Conservation (phyloP, 2,888 invertebrate species). For the Caenorhabditis virilis region DNA sequence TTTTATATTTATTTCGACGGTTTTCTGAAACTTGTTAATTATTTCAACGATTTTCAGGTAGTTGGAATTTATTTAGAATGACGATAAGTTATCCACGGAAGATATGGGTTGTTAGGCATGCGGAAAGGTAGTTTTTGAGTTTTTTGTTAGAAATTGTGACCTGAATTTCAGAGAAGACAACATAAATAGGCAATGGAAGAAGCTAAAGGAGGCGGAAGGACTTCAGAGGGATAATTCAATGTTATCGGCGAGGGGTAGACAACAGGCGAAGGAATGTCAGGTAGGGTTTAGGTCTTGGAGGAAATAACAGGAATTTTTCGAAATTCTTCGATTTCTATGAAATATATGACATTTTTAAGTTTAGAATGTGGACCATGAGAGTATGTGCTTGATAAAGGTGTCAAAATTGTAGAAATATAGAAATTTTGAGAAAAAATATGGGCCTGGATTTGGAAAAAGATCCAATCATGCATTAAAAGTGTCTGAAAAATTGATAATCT, state of each 20-base stretch:
- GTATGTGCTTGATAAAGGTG: too few species aligned
- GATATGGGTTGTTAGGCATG: conserved; percentile 64
- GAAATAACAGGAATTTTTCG: too few species aligned
- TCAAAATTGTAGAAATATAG: too few species aligned
- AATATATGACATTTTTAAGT: too few species aligned
- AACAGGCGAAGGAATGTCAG: conserved; percentile 57
- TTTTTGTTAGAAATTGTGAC: neutral
- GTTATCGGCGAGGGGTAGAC: conserved; percentile 54
- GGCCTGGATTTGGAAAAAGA: too few species aligned
- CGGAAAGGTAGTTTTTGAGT: conserved; percentile 47
- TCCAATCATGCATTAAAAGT: too few species aligned
- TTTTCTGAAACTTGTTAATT: neutral
- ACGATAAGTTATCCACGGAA: conserved; percentile 49
- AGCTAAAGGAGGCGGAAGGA: conserved; percentile 20
- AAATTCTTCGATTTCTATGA: too few species aligned
- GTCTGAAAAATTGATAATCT: too few species aligned
- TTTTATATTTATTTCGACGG: neutral
- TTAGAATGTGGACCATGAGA: too few species aligned
- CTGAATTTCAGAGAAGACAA: conserved; percentile 45
- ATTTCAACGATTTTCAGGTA: neutral
- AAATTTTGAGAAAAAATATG: too few species aligned
- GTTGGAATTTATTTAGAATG: conserved; percentile 6
- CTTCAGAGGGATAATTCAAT: conserved; percentile 61
- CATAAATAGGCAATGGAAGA: conserved; percentile 43
- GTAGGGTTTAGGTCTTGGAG: too few species aligned